Evolutionary conservation across 2,113 vertebrate genomes (phyloP), one percentile per base, ranked within the genome.

Genomic region (Proteles cristata): DNA sequence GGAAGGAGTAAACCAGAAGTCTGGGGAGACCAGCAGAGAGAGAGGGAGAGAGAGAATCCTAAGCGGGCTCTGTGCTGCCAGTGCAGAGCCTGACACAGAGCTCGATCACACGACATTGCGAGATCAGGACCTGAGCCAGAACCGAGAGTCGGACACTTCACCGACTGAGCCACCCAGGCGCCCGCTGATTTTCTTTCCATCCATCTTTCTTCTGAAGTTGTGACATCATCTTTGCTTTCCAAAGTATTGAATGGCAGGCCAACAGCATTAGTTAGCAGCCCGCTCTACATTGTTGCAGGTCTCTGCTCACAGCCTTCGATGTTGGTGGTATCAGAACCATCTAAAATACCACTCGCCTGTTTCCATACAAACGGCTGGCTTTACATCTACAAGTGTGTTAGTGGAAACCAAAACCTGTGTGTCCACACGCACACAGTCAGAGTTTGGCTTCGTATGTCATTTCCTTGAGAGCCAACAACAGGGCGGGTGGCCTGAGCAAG

Each of bases 371-470:
- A 80, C 28, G 17, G 31, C n/a, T 45, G 61, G 16, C 15, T 77
- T 68, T 73, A 33, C 23, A 55, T 39, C 66, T 61, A 11, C 12
- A 65, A 28, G 7, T 77, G 35, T 35, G 11, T 23, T 45, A 48
- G 6, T 6, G 5, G 10, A 11, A 31, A 65, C 17, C 4, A 31
- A 80, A 93, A 33, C 8, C 4, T 9, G 23, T 1, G 4, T 11
- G 4, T 17, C 7, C 23, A 45, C 10, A 1, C 2, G 9, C 19
- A 48, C 4, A 5, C 26, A 68, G 17, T 68, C 11, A 74, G 16
- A 1, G 2, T 25, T 4, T 3, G 15, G 21, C 39, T 68, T 43
- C 7, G 17, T 43, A 31, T 10, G 11, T 1, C 3, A 58, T 26
- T 7, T 81, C 45, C 16, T 0, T 31, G 10, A 68, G 83, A 31